A percentile compares a stretch with the other conserved stretches of the same genome.
Conservation (phyloP, 2,888 invertebrate species). For the Orthonychiurus folsomi region DNA sequence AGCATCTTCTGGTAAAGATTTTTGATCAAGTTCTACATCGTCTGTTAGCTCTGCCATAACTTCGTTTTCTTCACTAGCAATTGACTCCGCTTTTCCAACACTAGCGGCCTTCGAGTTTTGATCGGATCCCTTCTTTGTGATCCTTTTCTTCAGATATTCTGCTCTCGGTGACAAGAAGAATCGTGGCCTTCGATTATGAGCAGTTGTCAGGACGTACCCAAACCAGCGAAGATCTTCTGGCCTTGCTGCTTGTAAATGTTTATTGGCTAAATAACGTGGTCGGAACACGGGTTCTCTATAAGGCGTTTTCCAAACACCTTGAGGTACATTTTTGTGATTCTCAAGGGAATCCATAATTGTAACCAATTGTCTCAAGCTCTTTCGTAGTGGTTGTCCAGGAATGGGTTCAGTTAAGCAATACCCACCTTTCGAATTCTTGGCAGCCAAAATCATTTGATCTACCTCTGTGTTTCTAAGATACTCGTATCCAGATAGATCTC, state of each 20-base stretch:
- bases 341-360: background rate
- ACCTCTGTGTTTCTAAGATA: slow-evolving; percentile 24
- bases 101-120: too few relatives aligned
- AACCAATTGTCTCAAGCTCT: slow-evolving; percentile 19
- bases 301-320: slow-evolving; percentile 29
- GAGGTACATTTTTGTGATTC: background rate
- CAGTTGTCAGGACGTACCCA: slow-evolving; percentile 24
- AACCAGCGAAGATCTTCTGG: slow-evolving; percentile 34
- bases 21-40: too few relatives aligned
- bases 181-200: slow-evolving; percentile 23
- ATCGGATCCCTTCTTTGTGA: too few relatives aligned
- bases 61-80: background rate
- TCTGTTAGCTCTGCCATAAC: background rate
- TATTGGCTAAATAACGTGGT: slow-evolving; percentile 24
- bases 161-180: slow-evolving; percentile 22
- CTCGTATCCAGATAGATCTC: slow-evolving; percentile 31
- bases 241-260: slow-evolving; percentile 23
- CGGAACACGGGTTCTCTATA: slow-evolving; percentile 36
- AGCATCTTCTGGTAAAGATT: too few relatives aligned
- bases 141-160: slow-evolving; percentile 7
- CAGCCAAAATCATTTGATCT: slow-evolving; percentile 20
- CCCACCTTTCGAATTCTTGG: slow-evolving; percentile 20
- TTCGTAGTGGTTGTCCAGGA: slow-evolving; percentile 17
- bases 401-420: slow-evolving; percentile 23
- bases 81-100: background rate